phyloP scores from a whole-genome alignment of 2,113 vertebrate genomes.

The Himantopus leucocephalus region DNA sequence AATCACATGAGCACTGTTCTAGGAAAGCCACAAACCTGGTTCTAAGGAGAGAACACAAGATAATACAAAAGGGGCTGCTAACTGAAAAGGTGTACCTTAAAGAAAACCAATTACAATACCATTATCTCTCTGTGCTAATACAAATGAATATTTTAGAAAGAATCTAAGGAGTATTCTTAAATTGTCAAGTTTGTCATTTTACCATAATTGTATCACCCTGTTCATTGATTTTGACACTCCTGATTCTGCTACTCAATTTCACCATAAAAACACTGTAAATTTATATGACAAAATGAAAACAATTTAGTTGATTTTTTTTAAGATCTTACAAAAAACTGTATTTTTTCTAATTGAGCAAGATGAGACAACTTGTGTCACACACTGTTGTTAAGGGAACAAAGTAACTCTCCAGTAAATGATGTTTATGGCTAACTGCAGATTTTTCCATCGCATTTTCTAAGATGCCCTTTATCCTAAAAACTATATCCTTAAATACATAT shows the following conservation, averaged over 20 bases:
- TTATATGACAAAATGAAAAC: neutral
- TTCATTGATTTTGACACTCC: conserved; percentile 38
- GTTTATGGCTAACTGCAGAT: neutral
- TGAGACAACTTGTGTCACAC: neutral
- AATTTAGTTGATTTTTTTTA: neutral
- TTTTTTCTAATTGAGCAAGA: neutral
- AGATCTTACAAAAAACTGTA: neutral
- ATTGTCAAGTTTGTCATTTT: conserved; percentile 55
- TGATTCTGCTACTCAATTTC: conserved; percentile 32
- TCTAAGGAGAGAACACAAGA: neutral
- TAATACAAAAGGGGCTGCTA: neutral
- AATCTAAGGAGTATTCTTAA: conserved; percentile 29
- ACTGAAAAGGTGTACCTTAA: neutral
- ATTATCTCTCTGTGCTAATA: conserved; percentile 9
- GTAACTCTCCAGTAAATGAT: neutral
- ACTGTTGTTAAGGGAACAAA: neutral
- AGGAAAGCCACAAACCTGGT: neutral
- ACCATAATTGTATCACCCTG: conserved; percentile 27
- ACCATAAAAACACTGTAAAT: conserved; percentile 14
- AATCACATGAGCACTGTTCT: neutral
- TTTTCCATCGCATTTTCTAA: neutral
- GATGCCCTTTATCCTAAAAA: neutral
- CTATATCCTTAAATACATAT: neutral
- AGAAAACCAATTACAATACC: neutral
- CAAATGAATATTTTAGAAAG: conserved; percentile 5